Percentiles rank a stretch among this genome's conserved stretches.
Conservation (phyloP, 2,888 invertebrate species). For the Amiota communis region DNA sequence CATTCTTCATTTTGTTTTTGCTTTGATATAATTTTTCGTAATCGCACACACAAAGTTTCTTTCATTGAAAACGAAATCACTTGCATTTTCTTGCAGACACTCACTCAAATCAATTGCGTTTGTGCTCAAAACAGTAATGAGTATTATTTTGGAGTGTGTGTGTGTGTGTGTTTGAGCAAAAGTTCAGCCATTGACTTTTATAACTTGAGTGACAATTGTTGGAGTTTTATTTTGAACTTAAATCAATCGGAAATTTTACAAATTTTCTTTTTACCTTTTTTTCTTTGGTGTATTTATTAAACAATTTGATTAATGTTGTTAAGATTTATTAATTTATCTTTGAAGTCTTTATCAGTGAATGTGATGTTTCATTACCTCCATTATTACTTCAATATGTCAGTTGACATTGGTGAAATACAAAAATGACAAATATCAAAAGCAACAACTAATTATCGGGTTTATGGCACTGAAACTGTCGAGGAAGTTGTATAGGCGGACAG, state of each 20-base stretch:
- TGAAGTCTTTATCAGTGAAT: conserved; percentile 13
- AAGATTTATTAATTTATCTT: conserved; percentile 58
- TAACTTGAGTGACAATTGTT: background rate
- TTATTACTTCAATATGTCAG: conserved; percentile 23
- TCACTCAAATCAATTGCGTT: background rate
- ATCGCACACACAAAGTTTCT: conserved; percentile 53
- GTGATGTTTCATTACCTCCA: conserved; percentile 9
- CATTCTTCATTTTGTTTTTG: conserved; percentile 34
- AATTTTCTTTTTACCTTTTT: conserved; percentile 56
- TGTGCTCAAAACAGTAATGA: background rate
- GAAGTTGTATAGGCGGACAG: background rate
- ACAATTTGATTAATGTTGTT: conserved; percentile 59
- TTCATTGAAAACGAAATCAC: conserved; percentile 68
- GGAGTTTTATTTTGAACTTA: background rate
- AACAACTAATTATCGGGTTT: conserved; percentile 1
- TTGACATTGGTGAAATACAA: conserved; percentile 55
- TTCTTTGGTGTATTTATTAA: conserved; percentile 40
- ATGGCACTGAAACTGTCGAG: too few relatives aligned
- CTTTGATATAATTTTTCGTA: conserved; percentile 25
- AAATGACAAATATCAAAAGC: conserved; percentile 8
- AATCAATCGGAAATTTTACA: conserved; percentile 46
- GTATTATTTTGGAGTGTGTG: background rate
- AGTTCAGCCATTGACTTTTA: conserved; percentile 20
- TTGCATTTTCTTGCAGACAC: conserved; percentile 54
- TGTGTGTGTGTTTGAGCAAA: conserved; percentile 39